These are phyloP conservation scores for Monochamus alternatus DNA, from an alignment of 2,888 invertebrate species.

Conservation along the genomic window DNA sequence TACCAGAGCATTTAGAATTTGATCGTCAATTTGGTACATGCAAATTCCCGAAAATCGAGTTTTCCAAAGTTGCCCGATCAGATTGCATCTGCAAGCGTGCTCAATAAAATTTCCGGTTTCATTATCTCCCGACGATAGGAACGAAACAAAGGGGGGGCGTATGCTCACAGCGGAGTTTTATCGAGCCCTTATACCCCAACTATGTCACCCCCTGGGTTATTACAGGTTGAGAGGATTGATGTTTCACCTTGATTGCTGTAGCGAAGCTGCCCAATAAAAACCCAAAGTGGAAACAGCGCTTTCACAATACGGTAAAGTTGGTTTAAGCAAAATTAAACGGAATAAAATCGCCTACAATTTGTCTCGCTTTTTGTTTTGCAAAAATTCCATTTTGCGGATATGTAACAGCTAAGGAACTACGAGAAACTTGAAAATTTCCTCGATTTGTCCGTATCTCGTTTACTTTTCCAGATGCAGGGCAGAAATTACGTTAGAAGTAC, in stretches of 20 bases:
- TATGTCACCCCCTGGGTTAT: conserved; percentile 36
- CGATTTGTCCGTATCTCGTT: neutral
- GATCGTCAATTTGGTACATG: too few species aligned
- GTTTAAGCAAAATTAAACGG: neutral
- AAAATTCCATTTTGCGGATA: too few species aligned
- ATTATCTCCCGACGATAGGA: conserved; percentile 30
- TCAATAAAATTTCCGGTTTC: conserved; percentile 36
- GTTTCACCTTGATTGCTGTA: conserved; percentile 41
- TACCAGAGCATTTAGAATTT: too few species aligned
- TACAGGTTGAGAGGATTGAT: conserved; percentile 40
- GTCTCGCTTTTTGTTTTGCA: too few species aligned
- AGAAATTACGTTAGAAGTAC: neutral
- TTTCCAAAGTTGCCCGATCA: neutral
- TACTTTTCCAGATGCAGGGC: neutral
- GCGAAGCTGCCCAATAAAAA: conserved; percentile 9
- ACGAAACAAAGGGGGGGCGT: conserved; percentile 34
- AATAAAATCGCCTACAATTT: neutral
- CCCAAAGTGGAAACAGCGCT: neutral
- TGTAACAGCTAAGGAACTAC: too few species aligned
- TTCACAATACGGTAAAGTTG: neutral
- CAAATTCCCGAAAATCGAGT: too few species aligned
- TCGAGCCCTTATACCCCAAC: conserved; percentile 33
- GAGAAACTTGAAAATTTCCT: too few species aligned
- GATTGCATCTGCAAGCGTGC: neutral
- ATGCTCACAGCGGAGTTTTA: conserved; percentile 28